Evolutionary conservation across 2,113 vertebrate genomes (phyloP).

Genomic region (Pluvialis apricaria): DNA sequence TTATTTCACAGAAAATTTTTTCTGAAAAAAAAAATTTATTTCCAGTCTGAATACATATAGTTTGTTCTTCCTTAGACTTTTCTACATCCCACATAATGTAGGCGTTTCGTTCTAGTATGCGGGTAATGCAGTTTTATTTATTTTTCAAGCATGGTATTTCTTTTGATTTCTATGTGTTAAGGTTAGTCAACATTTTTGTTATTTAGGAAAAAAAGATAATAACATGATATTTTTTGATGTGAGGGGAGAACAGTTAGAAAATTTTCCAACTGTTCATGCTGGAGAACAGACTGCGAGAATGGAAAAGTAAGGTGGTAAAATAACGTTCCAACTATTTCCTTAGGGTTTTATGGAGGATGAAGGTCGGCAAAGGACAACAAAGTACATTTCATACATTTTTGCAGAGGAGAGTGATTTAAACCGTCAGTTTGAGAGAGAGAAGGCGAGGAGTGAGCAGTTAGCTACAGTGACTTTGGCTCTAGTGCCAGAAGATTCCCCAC

Average conservation of each 20-base stretch:
- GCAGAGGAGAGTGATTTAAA: slow-evolving; percentile 85
- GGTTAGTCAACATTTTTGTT: background rate
- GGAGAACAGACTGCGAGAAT: background rate
- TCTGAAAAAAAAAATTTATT: background rate
- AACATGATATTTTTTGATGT: background rate
- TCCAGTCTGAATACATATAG: background rate
- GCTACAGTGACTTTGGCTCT: slow-evolving; percentile 69
- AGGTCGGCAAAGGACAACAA: slow-evolving; percentile 94
- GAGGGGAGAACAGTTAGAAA: background rate
- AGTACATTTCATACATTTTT: slow-evolving; percentile 86
- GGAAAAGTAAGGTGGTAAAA: background rate
- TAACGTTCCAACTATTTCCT: background rate
- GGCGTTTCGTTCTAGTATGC: background rate
- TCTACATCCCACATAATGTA: background rate
- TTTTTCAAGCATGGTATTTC: background rate
- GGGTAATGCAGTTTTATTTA: background rate
- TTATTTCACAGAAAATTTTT: background rate
- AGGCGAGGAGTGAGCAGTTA: slow-evolving; percentile 84
- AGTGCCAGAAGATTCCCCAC: slow-evolving; percentile 53
- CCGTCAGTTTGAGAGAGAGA: slow-evolving; percentile 86
- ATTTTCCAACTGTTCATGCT: background rate
- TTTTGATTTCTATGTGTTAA: background rate
- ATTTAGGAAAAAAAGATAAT: background rate
- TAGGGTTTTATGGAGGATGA: slow-evolving; percentile 97
- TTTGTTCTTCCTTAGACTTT: background rate